Base-by-base conservation (phyloP, 2,797 vertebrate species). In the Hoplostethus atlanticus region DNA sequence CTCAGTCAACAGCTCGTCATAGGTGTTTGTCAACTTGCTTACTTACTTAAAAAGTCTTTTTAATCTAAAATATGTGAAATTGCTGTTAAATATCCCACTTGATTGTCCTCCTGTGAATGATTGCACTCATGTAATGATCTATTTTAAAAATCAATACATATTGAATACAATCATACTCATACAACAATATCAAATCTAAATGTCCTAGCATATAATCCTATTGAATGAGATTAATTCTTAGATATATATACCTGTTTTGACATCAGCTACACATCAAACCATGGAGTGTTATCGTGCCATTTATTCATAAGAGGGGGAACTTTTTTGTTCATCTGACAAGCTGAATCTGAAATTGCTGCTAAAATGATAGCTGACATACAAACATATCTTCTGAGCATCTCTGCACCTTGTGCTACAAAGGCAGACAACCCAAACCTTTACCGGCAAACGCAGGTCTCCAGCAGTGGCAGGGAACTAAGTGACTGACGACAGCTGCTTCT, bases 401-500 rank as follows among this genome's bases (percentile, higher is more conserved):
- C 8, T 42, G 3, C 10, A 42, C 2, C 42, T 44, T 44, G 42
- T 44, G 42, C 42, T 44, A 13, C 42, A 13, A 3, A 44, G 13
- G 42, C 51, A 60, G 51, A 56, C 55, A 0, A 36, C 61, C 53
- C 21, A 80, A 73, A 79, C 67, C 57, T 57, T 66, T 55, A 54
- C 10, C 25, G 5, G 51, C 31, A 64, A 42, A 66, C 67, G 17
- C 64, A 6, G 60, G 48, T 78, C 50, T 17, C 36, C 2, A 16
- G 61, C 53, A 30, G 17, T 69, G 54, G 31, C 57, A 59, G 55
- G 65, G 74, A 84, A 64, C 50, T 5, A 65, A 51, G 48, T 17
- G 17, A 64, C 61, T 62, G 52, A 53, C 10, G 31, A 55, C 72
- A 61, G 68, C 54, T 21, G 68, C 54, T 21, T 68, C 59, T 84